phyloP scores from a whole-genome alignment of 1,140 invertebrate species.

The Drosophila nigrodunni region DNA sequence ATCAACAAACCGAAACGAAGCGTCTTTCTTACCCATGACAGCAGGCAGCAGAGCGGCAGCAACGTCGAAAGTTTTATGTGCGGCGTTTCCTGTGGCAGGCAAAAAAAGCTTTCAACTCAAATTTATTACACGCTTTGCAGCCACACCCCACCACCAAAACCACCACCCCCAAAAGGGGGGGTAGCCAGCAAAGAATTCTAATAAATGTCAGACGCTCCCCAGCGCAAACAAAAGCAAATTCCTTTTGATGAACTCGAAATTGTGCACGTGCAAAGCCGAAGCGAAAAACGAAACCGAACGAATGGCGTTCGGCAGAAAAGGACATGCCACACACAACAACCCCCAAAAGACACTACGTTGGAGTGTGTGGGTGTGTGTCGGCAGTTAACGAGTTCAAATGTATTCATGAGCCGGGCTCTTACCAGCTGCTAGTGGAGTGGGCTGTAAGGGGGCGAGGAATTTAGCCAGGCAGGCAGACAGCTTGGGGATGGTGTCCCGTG shows the following conservation, averaged over 20 bases:
- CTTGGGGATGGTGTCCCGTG: constrained; percentile 39
- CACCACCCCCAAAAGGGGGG: neutral
- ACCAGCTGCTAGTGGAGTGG: constrained; percentile 55
- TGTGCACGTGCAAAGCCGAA: constrained; percentile 79
- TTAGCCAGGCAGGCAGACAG: neutral
- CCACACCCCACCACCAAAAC: neutral
- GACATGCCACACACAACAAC: constrained; percentile 2
- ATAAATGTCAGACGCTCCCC: constrained; percentile 73
- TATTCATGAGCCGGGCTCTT: constrained; percentile 79
- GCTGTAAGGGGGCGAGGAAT: neutral
- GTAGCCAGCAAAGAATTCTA: constrained; percentile 67
- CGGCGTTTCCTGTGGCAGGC: constrained; percentile 33
- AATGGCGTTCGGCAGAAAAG: constrained; percentile 14
- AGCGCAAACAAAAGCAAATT: constrained; percentile 66
- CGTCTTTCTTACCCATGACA: constrained; percentile 5
- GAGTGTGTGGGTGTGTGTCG: constrained; percentile 53
- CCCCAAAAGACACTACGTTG: constrained; percentile 2
- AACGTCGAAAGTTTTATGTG: constrained; percentile 50
- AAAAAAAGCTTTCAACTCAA: constrained; percentile 67
- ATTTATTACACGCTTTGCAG: constrained; percentile 50
- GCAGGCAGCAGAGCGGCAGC: constrained; percentile 22
- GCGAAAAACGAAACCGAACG: constrained; percentile 15
- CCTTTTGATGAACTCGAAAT: constrained; percentile 81
- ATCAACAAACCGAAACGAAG: constrained; percentile 70
- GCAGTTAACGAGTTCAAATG: constrained; percentile 83